Evolutionary conservation across 2,888 invertebrate species (phyloP), one percentile per base, ranked within the genome.

Genomic region (Lycia hirtaria): DNA sequence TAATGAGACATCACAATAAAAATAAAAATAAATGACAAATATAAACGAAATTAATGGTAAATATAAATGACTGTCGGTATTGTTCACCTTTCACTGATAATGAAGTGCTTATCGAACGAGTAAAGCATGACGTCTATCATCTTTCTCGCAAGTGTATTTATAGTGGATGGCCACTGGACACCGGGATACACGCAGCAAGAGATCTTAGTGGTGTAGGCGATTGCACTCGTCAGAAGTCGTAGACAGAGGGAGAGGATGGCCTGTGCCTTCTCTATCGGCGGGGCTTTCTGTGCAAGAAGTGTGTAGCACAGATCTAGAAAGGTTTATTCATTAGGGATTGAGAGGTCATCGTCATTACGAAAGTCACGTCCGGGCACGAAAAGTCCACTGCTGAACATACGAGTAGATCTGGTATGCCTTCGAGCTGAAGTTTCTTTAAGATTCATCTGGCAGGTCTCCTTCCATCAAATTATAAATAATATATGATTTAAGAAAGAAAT

Each of bases 201-300:
- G 9, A 87, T 24, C 0, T 45, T 58, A 1, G 28, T 7, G 3
- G 68, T 60, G 0, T 22, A 9, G 1, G 65, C 67, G 4, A 80
- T 56, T 0, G 80, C 75, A 26, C 78, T 82, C 1, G 85, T 76
- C 14, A 90, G 62, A 20, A 91, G 26, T 0, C 83, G 76, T 1
- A 88, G 64, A 10, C 71, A 64, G 0, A 89, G 53, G 0, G 80
- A 69, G 2, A 90, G 56, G 7, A 90, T 73, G 0, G 69, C 78
- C 53, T 90, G 91, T 4, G 76, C 71, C 55, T 77, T 85, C 53
- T 87, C 86, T 2, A 87, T 67, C 0, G 87, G 89, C 0, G 88
- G 88, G 0, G 64, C 28, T 56, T 83, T 83, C 53, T 87, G 79
- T 0, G 65, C 64, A 14, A 88, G 49, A 1, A 90, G 65, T 0